Evolutionary conservation across 2,797 vertebrate genomes (phyloP).

Genomic region (Pterois miles): DNA sequence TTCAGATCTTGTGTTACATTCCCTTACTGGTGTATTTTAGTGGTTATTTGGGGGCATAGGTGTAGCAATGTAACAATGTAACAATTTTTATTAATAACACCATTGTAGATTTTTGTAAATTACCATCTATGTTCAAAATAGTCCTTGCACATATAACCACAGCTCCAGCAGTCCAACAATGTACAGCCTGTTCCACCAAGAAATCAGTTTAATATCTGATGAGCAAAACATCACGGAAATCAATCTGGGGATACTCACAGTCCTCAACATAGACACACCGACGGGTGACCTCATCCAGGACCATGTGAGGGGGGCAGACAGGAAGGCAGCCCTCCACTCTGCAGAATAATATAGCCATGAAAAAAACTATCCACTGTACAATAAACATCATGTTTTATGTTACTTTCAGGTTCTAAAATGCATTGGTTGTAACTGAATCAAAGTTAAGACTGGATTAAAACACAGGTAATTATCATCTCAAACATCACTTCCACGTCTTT

Average conservation of each 20-base stretch:
- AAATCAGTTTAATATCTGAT: not conserved
- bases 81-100: not conserved
- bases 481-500: not conserved
- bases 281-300: constrained; percentile 94
- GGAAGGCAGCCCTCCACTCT: constrained; percentile 97
- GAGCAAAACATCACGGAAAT: not conserved
- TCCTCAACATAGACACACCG: constrained; percentile 92
- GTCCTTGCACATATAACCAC: not conserved
- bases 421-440: not conserved
- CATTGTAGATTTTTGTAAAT: not conserved
- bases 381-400: not conserved
- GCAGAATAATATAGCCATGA: constrained; percentile 24
- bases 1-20: not conserved
- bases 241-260: constrained; percentile 83
- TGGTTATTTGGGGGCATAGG: not conserved
- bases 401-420: not conserved
- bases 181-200: not conserved
- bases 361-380: not conserved
- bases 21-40: not conserved
- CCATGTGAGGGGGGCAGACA: constrained; percentile 88
- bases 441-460: not conserved
- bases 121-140: not conserved
- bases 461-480: not conserved
- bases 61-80: not conserved
- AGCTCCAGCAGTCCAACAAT: not conserved